phyloP scores from a whole-genome alignment of 1,140 invertebrate species.

The Physella acuta region DNA sequence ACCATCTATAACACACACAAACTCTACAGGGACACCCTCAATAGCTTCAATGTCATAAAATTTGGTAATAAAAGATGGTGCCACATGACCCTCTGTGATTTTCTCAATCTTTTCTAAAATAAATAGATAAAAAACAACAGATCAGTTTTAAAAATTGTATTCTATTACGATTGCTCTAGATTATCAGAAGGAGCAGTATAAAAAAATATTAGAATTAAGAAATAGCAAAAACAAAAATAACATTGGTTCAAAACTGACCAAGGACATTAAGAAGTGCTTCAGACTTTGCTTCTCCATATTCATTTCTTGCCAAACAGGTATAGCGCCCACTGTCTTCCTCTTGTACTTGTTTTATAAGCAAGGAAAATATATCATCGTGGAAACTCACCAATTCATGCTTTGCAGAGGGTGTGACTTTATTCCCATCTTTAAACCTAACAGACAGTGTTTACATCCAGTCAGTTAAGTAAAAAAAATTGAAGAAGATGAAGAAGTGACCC shows the following conservation, averaged over 20 bases:
- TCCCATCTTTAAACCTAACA: slow-evolving; percentile 78
- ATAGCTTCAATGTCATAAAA: slow-evolving; percentile 48
- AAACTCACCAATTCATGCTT: slow-evolving; percentile 88
- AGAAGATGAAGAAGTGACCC: too few relatives aligned
- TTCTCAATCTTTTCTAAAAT: slow-evolving; percentile 27
- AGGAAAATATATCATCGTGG: slow-evolving; percentile 83
- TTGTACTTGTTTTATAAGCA: slow-evolving; percentile 73
- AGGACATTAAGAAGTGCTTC: slow-evolving; percentile 57
- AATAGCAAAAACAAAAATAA: too few relatives aligned
- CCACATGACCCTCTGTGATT: slow-evolving; percentile 40
- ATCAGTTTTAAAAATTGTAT: too few relatives aligned
- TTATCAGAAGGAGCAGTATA: too few relatives aligned
- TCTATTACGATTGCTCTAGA: too few relatives aligned
- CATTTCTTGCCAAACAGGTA: slow-evolving; percentile 64
- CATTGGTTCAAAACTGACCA: slow-evolving; percentile 38
- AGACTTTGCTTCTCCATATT: slow-evolving; percentile 62
- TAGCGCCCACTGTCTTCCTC: slow-evolving; percentile 68
- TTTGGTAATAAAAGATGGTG: slow-evolving; percentile 48
- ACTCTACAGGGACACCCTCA: slow-evolving; percentile 46
- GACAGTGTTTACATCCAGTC: too few relatives aligned
- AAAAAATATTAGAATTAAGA: too few relatives aligned
- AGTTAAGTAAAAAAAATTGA: too few relatives aligned
- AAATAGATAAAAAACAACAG: too few relatives aligned
- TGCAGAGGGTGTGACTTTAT: slow-evolving; percentile 77
- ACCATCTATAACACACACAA: slow-evolving; percentile 49